Percentiles rank a stretch among this genome's conserved stretches.
Conservation (phyloP, 2,888 invertebrate species). For the Thyatira batis region DNA sequence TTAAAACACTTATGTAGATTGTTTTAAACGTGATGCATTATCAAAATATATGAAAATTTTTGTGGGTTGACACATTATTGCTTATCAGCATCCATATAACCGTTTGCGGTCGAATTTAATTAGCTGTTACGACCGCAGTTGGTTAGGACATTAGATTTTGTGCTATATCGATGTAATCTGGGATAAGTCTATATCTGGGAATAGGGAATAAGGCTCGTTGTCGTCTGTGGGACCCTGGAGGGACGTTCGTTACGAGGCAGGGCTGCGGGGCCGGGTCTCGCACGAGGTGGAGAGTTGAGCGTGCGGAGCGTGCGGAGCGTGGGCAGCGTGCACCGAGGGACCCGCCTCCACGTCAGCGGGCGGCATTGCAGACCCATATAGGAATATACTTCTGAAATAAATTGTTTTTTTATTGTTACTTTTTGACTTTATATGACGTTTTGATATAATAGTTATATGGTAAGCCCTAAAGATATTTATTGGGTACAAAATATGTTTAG, state of each 20-base stretch:
- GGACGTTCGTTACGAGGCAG: slow-evolving; percentile 28
- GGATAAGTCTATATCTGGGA: no score
- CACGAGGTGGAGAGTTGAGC: slow-evolving; percentile 14
- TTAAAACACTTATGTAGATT: no score
- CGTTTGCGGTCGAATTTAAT: no score
- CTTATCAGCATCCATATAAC: no score
- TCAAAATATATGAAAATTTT: no score
- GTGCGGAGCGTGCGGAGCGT: slow-evolving; percentile 12
- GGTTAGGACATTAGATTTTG: background rate
- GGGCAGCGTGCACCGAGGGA: slow-evolving; percentile 12
- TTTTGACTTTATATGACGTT: no score
- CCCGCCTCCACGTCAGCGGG: slow-evolving; percentile 61
- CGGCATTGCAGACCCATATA: slow-evolving; percentile 65
- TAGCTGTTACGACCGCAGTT: no score
- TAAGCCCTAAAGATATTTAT: no score
- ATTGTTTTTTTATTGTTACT: background rate
- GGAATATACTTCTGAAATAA: slow-evolving; percentile 52
- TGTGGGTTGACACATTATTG: no score
- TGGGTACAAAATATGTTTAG: no score
- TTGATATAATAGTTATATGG: no score
- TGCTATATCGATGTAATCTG: background rate
- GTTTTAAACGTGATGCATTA: no score
- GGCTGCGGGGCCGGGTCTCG: slow-evolving; percentile 20
- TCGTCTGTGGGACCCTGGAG: slow-evolving; percentile 9
- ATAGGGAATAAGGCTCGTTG: background rate